A percentile compares a stretch with the other conserved stretches of the same genome.
These are phyloP conservation scores for Lasioglossum marginatum DNA, from an alignment of 2,888 invertebrate genomes.

Conservation along the genomic window DNA sequence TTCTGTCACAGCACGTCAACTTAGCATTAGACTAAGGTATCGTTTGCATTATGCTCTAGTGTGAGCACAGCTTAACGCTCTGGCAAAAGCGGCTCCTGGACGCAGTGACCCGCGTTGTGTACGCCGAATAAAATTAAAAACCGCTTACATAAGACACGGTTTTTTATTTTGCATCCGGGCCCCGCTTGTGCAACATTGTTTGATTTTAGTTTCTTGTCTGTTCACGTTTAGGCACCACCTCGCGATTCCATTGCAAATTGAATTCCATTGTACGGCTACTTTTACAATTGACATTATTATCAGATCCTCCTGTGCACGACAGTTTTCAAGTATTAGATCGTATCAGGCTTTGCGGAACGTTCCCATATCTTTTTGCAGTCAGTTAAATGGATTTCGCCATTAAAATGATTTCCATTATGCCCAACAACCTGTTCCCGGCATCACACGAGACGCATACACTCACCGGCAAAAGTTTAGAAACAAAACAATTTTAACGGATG, in stretches of 20 bases:
- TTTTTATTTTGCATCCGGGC: slow-evolving; percentile 31
- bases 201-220: slow-evolving; percentile 23
- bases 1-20: background rate
- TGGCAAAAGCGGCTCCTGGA: slow-evolving; percentile 28
- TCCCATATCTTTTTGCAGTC: slow-evolving; percentile 1
- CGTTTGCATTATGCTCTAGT: background rate
- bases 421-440: slow-evolving; percentile 4
- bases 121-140: slow-evolving; percentile 12
- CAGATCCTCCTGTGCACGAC: slow-evolving; percentile 3
- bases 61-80: slow-evolving; percentile 8
- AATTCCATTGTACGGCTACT: slow-evolving; percentile 6
- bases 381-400: slow-evolving; percentile 4
- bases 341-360: background rate
- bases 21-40: background rate
- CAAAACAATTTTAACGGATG: background rate
- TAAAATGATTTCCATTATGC: slow-evolving; percentile 7
- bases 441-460: background rate
- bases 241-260: background rate
- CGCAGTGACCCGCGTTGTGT: slow-evolving; percentile 42
- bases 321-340: slow-evolving; percentile 10
- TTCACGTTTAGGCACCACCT: background rate
- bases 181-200: slow-evolving; percentile 32
- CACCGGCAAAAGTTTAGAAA: slow-evolving; percentile 8
- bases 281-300: slow-evolving; percentile 17
- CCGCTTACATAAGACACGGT: slow-evolving; percentile 37